Evolutionary conservation across 2,113 vertebrate species (phyloP).

Genomic region (Hippocampus barbouri): DNA sequence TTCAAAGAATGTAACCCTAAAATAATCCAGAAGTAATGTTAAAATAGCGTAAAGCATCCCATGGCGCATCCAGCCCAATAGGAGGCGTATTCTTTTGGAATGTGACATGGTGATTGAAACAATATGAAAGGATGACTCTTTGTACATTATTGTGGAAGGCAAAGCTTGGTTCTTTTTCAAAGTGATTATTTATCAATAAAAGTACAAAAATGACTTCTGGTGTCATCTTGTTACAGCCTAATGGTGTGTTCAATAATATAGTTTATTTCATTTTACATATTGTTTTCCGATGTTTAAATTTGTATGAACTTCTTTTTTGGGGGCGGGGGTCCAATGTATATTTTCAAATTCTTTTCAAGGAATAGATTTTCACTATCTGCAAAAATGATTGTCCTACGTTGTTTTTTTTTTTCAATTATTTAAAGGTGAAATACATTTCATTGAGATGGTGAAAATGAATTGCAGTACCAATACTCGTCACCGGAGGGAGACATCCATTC

Average conservation of each 20-base stretch:
- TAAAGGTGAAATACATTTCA: background rate
- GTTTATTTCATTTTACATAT: no score
- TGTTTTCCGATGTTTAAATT: no score
- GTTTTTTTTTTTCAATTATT: background rate
- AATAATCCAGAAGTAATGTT: background rate
- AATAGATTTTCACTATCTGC: no score
- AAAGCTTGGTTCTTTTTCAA: conserved; percentile 72
- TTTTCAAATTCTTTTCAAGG: no score
- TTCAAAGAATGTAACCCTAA: background rate
- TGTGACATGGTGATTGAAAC: conserved; percentile 46
- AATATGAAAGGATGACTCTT: conserved; percentile 38
- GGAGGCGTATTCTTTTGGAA: conserved; percentile 54
- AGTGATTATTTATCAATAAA: conserved; percentile 82
- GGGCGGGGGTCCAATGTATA: no score
- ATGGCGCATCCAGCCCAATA: background rate
- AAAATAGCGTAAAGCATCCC: background rate
- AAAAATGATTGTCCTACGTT: background rate
- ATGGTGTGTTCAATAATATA: background rate
- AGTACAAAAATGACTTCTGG: conserved; percentile 29
- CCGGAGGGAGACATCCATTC: background rate
- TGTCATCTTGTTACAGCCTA: background rate
- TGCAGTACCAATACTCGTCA: background rate
- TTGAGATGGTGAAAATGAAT: background rate
- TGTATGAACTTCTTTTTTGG: no score
- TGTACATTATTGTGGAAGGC: conserved; percentile 66